phyloP scores from a whole-genome alignment of 1,140 invertebrate genomes.

The Neuroterus valhalla region DNA sequence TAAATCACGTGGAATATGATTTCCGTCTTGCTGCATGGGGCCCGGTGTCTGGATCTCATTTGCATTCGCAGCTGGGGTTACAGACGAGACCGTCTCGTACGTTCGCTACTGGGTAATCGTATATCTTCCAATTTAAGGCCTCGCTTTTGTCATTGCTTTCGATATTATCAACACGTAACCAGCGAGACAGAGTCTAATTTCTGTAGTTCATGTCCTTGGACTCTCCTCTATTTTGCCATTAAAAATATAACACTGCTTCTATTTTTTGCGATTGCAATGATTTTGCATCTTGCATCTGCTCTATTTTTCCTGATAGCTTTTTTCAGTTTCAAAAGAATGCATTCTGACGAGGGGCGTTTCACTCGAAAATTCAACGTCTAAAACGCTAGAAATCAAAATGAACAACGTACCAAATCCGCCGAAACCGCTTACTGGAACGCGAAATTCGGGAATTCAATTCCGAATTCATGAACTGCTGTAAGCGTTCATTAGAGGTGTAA shows the following conservation, averaged over 20 bases:
- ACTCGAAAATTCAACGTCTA: no score
- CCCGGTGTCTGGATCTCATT: conserved; percentile 11
- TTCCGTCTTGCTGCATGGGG: conserved; percentile 5
- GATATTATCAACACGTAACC: conserved; percentile 43
- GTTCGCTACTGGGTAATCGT: conserved; percentile 44
- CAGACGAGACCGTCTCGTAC: conserved; percentile 23
- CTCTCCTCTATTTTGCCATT: background rate
- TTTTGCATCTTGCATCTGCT: no score
- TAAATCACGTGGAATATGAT: background rate
- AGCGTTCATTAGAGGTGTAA: no score
- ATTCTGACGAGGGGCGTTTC: no score
- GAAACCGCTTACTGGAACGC: no score
- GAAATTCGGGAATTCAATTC: no score
- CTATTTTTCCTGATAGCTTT: no score
- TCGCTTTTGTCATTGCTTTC: conserved; percentile 21
- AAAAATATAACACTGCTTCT: background rate
- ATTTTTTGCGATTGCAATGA: no score
- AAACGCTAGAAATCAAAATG: no score
- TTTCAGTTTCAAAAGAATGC: no score
- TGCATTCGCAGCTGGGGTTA: conserved; percentile 30
- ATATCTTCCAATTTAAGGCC: conserved; percentile 47
- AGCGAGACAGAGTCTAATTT: conserved; percentile 32
- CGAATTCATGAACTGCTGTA: no score
- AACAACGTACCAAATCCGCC: no score
- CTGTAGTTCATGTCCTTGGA: background rate